These are phyloP conservation scores for Austrofundulus limnaeus DNA, from an alignment of 2,113 vertebrate genomes.

Conservation along the genomic window DNA sequence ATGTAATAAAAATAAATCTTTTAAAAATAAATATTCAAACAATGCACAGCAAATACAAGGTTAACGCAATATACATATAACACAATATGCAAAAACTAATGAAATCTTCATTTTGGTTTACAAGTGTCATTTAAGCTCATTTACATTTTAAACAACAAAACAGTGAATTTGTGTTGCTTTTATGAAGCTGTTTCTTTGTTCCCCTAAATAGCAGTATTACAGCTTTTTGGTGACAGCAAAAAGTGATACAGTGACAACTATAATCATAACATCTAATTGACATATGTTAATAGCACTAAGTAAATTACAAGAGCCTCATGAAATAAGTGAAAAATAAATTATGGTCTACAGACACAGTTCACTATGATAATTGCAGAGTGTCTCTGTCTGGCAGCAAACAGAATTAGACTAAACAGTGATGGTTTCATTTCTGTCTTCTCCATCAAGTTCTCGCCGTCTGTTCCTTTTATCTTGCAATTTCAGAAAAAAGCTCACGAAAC, in stretches of 20 bases:
- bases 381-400: slow-evolving; percentile 76
- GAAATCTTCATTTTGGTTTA: neutral
- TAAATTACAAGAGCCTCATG: slow-evolving; percentile 80
- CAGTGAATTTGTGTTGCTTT: slow-evolving; percentile 47
- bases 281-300: slow-evolving; percentile 80
- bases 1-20: too few species aligned
- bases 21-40: too few species aligned
- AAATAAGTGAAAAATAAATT: slow-evolving; percentile 84
- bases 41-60: neutral
- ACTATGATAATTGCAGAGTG: slow-evolving; percentile 75
- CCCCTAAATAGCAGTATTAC: slow-evolving; percentile 73
- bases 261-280: slow-evolving; percentile 83
- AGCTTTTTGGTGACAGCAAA: slow-evolving; percentile 69
- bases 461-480: slow-evolving; percentile 24
- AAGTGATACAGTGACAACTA: slow-evolving; percentile 79
- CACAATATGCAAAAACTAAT: too few species aligned
- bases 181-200: slow-evolving; percentile 52
- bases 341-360: slow-evolving; percentile 72
- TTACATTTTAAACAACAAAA: slow-evolving; percentile 21
- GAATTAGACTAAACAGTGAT: slow-evolving; percentile 65
- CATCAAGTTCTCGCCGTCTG: slow-evolving; percentile 39
- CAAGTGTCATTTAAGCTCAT: neutral
- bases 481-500: slow-evolving; percentile 6
- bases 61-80: too few species aligned
- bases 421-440: slow-evolving; percentile 57